Base-by-base conservation (phyloP, 2,113 vertebrate genomes). In the Scophthalmus maximus region DNA sequence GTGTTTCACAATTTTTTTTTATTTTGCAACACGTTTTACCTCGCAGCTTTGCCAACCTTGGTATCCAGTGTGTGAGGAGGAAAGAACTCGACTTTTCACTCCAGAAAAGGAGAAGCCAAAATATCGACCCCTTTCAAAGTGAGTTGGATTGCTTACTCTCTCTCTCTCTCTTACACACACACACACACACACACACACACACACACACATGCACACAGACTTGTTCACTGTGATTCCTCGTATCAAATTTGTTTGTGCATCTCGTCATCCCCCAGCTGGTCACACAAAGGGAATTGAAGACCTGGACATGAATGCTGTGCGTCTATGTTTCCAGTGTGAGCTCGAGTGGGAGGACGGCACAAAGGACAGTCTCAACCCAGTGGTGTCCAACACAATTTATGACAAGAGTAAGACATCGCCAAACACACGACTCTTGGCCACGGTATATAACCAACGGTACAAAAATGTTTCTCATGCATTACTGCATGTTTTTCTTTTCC, bases 301-400 rank as follows among this genome's bases (percentile, higher is more conserved):
- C 78, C 96, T 98, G 34, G 97, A 98, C 89, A 97, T 98, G 95
- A 98, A 98, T 0, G 94, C 96, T 0, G 97, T 98, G 49, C 91
- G 96, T 57, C 94, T 98, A 53, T 98, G 97, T 86, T 98, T 98
- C 88, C 95, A 96, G 85, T 96, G 95, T 3, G 95, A 95, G 7
- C 93, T 96, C 3, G 91, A 93, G 53, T 94, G 93, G 63, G 56
- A 92, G 0, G 83, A 92, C 0, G 93, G 95, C 27, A 93, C 92
- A 22, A 90, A 83, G 0, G 89, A 87, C 38, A 68, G 58, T 0
- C 93, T 98, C 34, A 88, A 79, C 15, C 97, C 97, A 0, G 93
- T 98, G 58, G 91, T 98, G 15, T 98, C 97, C 0, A 95, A 95
- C 46, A 95, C 96, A 1, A 94, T 98, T 79, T 97, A 95, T 0